phyloP scores from a whole-genome alignment of 2,888 invertebrate genomes.

The Azorinus chamasolen region DNA sequence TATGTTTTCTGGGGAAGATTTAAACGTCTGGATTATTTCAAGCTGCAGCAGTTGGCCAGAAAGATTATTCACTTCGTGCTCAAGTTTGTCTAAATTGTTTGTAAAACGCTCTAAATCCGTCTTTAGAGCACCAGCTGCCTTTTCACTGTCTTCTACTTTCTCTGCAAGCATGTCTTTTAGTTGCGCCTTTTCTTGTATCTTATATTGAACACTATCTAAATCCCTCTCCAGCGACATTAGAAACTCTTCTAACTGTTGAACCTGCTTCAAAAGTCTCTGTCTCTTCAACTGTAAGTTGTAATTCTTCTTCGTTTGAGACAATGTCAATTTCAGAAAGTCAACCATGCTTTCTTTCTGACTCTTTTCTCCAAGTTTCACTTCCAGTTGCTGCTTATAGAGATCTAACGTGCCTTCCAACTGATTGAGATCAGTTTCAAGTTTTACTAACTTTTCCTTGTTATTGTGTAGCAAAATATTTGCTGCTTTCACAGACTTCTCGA shows the following conservation, averaged over 20 bases:
- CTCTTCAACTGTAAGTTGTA: constrained; percentile 83
- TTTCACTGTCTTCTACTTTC: constrained; percentile 76
- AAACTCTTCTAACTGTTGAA: constrained; percentile 79
- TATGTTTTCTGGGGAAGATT: constrained; percentile 84
- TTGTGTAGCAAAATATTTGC: constrained; percentile 79
- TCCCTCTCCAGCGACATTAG: constrained; percentile 76
- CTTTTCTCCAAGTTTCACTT: constrained; percentile 76
- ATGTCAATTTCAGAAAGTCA: constrained; percentile 83
- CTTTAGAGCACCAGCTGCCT: constrained; percentile 77
- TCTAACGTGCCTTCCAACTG: constrained; percentile 78
- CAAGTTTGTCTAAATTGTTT: constrained; percentile 77
- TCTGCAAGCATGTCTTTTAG: constrained; percentile 76
- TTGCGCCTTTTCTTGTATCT: constrained; percentile 78
- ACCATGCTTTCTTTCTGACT: constrained; percentile 84
- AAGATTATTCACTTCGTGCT: constrained; percentile 80
- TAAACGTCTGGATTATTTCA: constrained; percentile 83
- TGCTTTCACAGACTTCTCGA: constrained; percentile 79
- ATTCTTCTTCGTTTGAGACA: constrained; percentile 83
- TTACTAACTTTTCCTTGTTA: constrained; percentile 80
- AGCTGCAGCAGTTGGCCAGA: constrained; percentile 80
- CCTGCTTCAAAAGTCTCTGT: constrained; percentile 78
- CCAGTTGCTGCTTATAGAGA: constrained; percentile 73
- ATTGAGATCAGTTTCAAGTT: constrained; percentile 80
- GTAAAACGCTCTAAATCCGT: constrained; percentile 80
- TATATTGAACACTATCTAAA: constrained; percentile 74